These are phyloP conservation scores for Arvicanthis niloticus DNA, from an alignment of 2,113 vertebrate species.

Conservation along the genomic window DNA sequence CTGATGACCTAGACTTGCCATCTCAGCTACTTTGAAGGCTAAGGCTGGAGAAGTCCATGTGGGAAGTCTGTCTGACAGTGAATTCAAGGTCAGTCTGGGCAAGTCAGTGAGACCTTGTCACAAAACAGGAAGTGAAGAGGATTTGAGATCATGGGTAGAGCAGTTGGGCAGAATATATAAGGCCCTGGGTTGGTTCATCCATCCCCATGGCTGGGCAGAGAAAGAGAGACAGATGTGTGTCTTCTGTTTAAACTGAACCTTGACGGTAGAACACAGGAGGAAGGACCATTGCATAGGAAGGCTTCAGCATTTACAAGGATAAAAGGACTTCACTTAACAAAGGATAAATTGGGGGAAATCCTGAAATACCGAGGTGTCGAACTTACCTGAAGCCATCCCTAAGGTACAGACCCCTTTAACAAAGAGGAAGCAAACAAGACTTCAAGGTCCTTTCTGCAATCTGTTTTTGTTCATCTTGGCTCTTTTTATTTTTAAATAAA, in stretches of 20 bases:
- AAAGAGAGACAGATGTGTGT: neutral
- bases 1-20: neutral
- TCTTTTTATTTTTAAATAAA: neutral
- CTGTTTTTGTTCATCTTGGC: neutral
- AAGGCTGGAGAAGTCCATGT: neutral
- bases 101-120: neutral
- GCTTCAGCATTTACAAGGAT: neutral
- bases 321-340: neutral
- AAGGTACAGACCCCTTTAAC: neutral
- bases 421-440: neutral
- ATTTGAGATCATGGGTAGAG: too few relatives aligned
- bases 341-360: neutral
- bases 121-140: neutral
- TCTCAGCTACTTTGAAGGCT: neutral
- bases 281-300: neutral
- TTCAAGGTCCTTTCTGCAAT: neutral
- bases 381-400: neutral
- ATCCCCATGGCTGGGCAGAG: neutral
- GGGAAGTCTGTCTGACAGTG: neutral
- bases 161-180: fast-evolving
- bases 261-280: neutral
- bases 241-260: slow-evolving; percentile 9
- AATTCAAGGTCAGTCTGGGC: neutral
- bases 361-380: neutral
- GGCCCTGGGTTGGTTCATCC: neutral